These are phyloP conservation scores for Alcis repandata DNA, from an alignment of 2,888 invertebrate genomes.

Conservation along the genomic window DNA sequence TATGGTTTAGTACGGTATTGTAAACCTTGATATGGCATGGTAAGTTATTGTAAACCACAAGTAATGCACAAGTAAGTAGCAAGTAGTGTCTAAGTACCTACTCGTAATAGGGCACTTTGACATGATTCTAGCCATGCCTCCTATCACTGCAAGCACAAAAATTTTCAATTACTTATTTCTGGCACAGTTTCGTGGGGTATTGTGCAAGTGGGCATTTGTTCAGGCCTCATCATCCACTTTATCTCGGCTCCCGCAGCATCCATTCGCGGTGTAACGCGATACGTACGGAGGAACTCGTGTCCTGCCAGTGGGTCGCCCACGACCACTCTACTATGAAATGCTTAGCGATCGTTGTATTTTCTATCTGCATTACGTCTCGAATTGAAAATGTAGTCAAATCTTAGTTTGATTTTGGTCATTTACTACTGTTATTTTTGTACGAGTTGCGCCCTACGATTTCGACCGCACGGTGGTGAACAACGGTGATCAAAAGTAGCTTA, in stretches of 20 bases:
- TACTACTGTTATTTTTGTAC: too few relatives aligned
- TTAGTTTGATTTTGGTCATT: too few relatives aligned
- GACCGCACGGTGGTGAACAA: not conserved
- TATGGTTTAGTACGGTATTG: too few relatives aligned
- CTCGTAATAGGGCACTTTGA: too few relatives aligned
- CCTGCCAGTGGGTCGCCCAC: slow-evolving; percentile 47
- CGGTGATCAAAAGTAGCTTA: not conserved
- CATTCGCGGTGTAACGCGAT: slow-evolving; percentile 47
- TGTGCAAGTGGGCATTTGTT: slow-evolving; percentile 29
- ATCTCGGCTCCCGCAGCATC: slow-evolving; percentile 30
- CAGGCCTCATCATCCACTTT: slow-evolving; percentile 36
- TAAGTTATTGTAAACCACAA: too few relatives aligned
- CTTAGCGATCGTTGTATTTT: not conserved
- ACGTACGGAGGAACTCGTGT: slow-evolving; percentile 35
- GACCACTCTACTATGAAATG: slow-evolving; percentile 53
- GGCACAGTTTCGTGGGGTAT: slow-evolving; percentile 6
- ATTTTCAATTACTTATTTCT: slow-evolving; percentile 4
- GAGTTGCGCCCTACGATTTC: too few relatives aligned
- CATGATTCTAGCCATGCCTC: not conserved
- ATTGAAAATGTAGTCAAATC: too few relatives aligned
- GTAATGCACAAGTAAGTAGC: too few relatives aligned
- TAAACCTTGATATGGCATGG: too few relatives aligned
- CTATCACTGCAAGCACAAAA: not conserved
- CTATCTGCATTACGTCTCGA: too few relatives aligned
- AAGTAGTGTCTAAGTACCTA: too few relatives aligned